Conservation (phyloP, 2,888 invertebrate genomes). For the Neelides folsomi region DNA sequence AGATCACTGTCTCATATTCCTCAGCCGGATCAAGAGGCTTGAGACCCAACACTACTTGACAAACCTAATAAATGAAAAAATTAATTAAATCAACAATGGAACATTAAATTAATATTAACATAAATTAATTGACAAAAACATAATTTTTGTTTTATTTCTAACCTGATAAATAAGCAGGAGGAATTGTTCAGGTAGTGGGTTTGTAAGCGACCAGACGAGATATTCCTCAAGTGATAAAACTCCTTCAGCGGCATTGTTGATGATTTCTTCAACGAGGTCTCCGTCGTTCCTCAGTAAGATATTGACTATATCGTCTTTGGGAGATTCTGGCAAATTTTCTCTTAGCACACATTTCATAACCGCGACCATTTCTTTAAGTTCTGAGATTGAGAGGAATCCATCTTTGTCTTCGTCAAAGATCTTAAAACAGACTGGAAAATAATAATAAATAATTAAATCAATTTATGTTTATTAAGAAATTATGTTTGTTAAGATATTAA, state of each 20-base stretch:
- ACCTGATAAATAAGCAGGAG: slow-evolving; percentile 56
- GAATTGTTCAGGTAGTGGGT: slow-evolving; percentile 53
- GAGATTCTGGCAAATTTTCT: slow-evolving; percentile 23
- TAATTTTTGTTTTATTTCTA: background rate
- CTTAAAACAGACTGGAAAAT: slow-evolving; percentile 70
- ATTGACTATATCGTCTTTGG: slow-evolving; percentile 27
- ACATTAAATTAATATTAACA: background rate
- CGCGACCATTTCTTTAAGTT: slow-evolving; percentile 58
- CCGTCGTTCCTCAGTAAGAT: slow-evolving; percentile 28
- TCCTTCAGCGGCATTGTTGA: slow-evolving; percentile 13
- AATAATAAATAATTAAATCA: too few species aligned
- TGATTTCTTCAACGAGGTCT: slow-evolving; percentile 32
- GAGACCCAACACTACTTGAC: slow-evolving; percentile 74
- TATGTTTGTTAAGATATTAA: too few species aligned
- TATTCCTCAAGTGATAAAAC: slow-evolving; percentile 63
- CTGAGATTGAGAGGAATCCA: slow-evolving; percentile 56
- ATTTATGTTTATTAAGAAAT: too few species aligned
- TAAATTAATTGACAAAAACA: background rate
- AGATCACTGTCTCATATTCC: slow-evolving; percentile 66
- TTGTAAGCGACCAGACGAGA: slow-evolving; percentile 70
- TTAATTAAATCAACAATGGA: background rate
- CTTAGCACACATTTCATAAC: slow-evolving; percentile 30
- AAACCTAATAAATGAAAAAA: slow-evolving; percentile 44
- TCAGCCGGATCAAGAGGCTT: slow-evolving; percentile 65
- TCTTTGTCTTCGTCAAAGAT: slow-evolving; percentile 79